Conservation (phyloP, 2,113 vertebrate genomes). For the Lampris megalopsis region DNA sequence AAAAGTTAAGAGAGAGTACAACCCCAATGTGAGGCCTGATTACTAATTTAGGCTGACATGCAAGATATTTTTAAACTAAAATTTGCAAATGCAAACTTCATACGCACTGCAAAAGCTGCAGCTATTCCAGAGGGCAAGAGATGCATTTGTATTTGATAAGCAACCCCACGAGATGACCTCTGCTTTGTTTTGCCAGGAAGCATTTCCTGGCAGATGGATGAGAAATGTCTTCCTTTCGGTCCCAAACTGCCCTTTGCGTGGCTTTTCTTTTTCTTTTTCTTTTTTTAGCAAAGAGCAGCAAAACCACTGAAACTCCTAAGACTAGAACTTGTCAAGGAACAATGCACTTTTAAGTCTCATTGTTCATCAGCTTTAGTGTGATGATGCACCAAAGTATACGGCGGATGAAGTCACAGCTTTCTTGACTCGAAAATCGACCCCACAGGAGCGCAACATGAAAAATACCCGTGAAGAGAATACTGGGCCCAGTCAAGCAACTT, state of each 20-base stretch:
- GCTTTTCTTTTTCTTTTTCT: too few species aligned
- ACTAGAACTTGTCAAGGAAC: background rate
- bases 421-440: too few species aligned
- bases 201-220: constrained; percentile 65
- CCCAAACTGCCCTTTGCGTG: constrained; percentile 24
- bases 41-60: background rate
- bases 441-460: too few species aligned
- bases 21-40: background rate
- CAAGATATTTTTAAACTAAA: background rate
- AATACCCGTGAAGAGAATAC: too few species aligned
- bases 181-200: constrained; percentile 65
- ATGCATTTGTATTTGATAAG: background rate
- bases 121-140: too few species aligned
- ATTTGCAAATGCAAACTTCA: background rate
- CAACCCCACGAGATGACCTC: constrained; percentile 66
- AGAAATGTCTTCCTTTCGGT: constrained; percentile 62
- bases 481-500: background rate
- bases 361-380: too few species aligned
- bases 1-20: constrained; percentile 16
- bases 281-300: constrained; percentile 11
- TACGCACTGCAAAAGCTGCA: too few species aligned
- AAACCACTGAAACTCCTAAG: background rate
- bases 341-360: too few species aligned
- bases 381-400: too few species aligned
- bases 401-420: too few species aligned